Evolutionary conservation across 2,888 invertebrate species (phyloP).

Genomic region (Caenorhabditis parvicauda): DNA sequence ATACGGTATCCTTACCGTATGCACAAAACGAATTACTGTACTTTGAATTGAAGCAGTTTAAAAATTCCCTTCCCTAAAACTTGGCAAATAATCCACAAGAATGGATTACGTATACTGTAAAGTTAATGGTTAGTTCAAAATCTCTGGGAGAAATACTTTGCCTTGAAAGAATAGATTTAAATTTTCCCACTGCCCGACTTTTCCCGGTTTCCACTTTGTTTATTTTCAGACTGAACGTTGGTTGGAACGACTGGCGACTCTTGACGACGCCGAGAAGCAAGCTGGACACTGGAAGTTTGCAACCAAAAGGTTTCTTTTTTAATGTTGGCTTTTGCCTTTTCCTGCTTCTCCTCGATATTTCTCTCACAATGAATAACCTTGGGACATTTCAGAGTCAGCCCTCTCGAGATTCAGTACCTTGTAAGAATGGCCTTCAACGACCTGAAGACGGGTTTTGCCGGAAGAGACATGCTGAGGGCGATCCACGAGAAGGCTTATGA

Average conservation of each 20-base stretch:
- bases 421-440: conserved; percentile 86
- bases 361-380: neutral
- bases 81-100: too few species aligned
- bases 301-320: conserved; percentile 66
- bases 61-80: too few species aligned
- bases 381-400: conserved; percentile 73
- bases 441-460: conserved; percentile 77
- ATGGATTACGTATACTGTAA: too few species aligned
- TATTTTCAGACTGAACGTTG: conserved; percentile 70
- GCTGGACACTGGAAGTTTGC: conserved; percentile 75
- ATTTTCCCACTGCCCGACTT: neutral
- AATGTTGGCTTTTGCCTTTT: too few species aligned
- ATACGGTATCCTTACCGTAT: too few species aligned
- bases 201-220: neutral
- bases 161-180: neutral
- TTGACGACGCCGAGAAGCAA: conserved; percentile 86
- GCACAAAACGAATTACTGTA: too few species aligned
- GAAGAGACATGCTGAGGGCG: conserved; percentile 76
- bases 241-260: conserved; percentile 74
- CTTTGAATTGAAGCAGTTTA: too few species aligned
- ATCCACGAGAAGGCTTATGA: conserved; percentile 82
- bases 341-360: neutral
- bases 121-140: too few species aligned
- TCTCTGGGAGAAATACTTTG: neutral
- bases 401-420: conserved; percentile 80